Base-by-base conservation (phyloP, 2,113 vertebrate species). In the Thymallus thymallus region DNA sequence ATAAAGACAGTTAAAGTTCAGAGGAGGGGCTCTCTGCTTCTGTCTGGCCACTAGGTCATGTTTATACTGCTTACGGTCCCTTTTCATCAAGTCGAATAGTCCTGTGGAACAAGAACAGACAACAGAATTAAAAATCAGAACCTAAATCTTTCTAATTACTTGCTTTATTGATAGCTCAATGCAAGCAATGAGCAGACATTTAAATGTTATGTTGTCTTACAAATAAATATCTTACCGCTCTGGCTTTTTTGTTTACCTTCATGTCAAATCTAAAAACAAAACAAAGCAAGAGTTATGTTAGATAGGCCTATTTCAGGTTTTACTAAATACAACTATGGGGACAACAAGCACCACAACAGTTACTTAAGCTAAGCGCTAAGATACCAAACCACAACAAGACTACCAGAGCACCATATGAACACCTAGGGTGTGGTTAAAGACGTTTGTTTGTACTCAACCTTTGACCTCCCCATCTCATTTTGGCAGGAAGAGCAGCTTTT, bases 191-290 rank as follows among this genome's bases (percentile, higher is more conserved):
- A 41, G 35, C 2, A 51, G 4, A 18, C 48, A 51, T 51, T 18
- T 51, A 26, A 61, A 61, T n/a, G 60, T 22, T 55, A 55, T 20
- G 13, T 55, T 20, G 51, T 30, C 26, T 12, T 29, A 5, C 9
- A 26, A 30, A 20, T 55, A 35, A 66, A 9, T 9, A 20, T 96
- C 98, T 98, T 93, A 99, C 98, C 76, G 96, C 94, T 95, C 98
- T 93, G 45, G 98, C 97, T 89, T 99, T 99, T 94, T 99, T 99
- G 94, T 99, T 99, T 83, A 99, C 94, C 91, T 99, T 99, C 95
- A 98, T 94, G 94, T 99, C 98, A 90, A 98, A 98, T 93, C 98
- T 99, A 93, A 69, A 81, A 5, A 58, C 0, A 68, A 63, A 45
- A n/a, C 35, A 14, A 26, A 5, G 45, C 26, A 12, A 60, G 0